Conservation (phyloP, 2,113 vertebrate species). For the Rhadina sibilatrix region DNA sequence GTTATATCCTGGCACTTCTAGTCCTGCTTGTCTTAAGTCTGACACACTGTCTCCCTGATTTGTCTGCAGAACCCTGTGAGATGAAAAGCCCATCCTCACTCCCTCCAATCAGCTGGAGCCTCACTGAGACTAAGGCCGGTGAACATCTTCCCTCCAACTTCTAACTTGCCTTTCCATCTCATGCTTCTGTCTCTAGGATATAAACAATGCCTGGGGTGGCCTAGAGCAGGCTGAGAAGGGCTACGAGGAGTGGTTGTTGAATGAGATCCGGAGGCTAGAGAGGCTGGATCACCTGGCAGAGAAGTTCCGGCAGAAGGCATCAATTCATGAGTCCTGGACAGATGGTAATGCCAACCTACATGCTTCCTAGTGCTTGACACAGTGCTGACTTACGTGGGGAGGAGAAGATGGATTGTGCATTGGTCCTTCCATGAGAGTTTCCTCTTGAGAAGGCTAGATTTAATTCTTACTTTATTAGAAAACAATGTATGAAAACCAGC, state of each 20-base stretch:
- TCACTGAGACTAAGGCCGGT: background rate
- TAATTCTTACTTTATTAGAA: background rate
- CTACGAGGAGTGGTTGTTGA: slow-evolving; percentile 97
- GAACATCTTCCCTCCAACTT: background rate
- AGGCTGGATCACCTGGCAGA: slow-evolving; percentile 96
- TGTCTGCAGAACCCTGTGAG: background rate
- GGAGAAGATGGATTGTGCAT: background rate
- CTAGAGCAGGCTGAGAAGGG: slow-evolving; percentile 97
- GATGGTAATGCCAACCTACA: slow-evolving; percentile 78
- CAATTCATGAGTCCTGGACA: slow-evolving; percentile 97
- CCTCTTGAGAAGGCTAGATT: background rate
- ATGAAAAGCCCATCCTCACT: background rate
- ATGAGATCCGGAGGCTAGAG: slow-evolving; percentile 95
- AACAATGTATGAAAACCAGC: background rate
- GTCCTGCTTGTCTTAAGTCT: background rate
- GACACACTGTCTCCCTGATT: background rate
- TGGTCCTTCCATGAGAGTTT: background rate
- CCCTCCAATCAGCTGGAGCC: background rate
- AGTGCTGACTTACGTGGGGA: background rate
- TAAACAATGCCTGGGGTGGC: slow-evolving; percentile 92
- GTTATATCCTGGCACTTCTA: background rate
- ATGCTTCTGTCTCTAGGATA: slow-evolving; percentile 78
- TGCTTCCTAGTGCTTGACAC: background rate
- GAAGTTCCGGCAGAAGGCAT: slow-evolving; percentile 97
- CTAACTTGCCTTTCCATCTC: slow-evolving; percentile 1